Evolutionary conservation across 2,888 invertebrate species (phyloP), one percentile per base, ranked within the genome.

Genomic region (Trypoxylon attenuatum): DNA sequence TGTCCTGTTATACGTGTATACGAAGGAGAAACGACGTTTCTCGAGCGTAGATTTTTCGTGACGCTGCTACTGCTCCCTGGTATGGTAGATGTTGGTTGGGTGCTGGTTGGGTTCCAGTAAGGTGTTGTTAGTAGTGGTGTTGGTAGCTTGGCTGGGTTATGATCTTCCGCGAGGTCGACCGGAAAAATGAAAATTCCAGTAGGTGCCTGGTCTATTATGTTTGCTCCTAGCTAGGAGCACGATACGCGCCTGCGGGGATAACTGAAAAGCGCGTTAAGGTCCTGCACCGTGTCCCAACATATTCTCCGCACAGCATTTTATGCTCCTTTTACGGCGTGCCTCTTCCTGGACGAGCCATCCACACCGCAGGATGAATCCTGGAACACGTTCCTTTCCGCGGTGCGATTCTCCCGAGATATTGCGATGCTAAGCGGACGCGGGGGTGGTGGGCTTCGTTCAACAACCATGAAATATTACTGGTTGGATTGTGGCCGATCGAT

Each of bases 101-200:
- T 18, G 22, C 8, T 21, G 10, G 1, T 49, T 10, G 18, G n/a
- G 29, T 18, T 5, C 25, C 8, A 25, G 13, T 27, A 22, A 6
- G n/a, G 45, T 53, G 58, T 29, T 49, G 25, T 52, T 46, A 33
- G 33, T 10, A 13, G 5, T 25, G 25, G 8, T 25, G 25, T 5
- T 25, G 25, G 5, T 18, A 29, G 55, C 56, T 45, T 57, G 67
- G 25, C 46, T 45, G 54, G 70, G 74, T 77, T 78, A 80, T 80
- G 80, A 81, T 83, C 80, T 78, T 80, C 79, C 76, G 61, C 66
- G 73, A 80, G 80, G 78, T 79, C 80, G 76, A 82, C 78, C 79
- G 79, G 83, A 83, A 82, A 80, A 81, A 84, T 82, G 83, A 80
- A 82, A 83, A 83, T 83, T 83, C 79, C 73, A 71, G 72, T 68